These are phyloP conservation scores for Narcine bancroftii DNA, from an alignment of 2,113 vertebrate species.

Conservation along the genomic window DNA sequence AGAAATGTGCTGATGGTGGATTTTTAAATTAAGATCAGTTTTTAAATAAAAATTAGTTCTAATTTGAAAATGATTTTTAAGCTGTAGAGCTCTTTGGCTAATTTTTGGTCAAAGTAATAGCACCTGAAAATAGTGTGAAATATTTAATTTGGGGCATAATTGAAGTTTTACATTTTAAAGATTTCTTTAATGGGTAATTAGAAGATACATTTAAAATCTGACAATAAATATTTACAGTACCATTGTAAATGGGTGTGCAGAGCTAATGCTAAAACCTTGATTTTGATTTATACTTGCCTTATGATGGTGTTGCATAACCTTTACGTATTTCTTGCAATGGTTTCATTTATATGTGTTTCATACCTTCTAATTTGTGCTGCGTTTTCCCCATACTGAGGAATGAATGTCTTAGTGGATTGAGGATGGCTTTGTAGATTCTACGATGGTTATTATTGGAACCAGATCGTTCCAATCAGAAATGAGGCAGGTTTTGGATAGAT, in stretches of 20 bases:
- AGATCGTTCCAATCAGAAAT: no score
- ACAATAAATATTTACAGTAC: background rate
- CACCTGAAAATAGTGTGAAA: background rate
- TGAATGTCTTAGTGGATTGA: no score
- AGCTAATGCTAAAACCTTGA: background rate
- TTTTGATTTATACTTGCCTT: background rate
- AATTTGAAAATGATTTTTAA: no score
- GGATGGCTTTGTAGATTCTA: no score
- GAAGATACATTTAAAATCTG: background rate
- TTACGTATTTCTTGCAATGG: background rate
- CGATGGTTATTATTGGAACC: no score
- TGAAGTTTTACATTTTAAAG: background rate
- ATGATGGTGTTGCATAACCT: background rate
- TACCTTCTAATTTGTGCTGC: slow-evolving; percentile 40
- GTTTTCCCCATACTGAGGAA: no score
- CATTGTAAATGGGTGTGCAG: background rate
- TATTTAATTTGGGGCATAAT: background rate
- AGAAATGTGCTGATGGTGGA: background rate
- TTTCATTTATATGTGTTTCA: background rate
- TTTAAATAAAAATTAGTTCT: no score
- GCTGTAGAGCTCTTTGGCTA: background rate
- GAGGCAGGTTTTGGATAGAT: no score
- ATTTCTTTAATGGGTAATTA: background rate
- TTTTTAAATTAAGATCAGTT: background rate
- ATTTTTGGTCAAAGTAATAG: background rate